Base-by-base conservation (phyloP, 2,888 invertebrate species). In the Tribolium freemani region DNA sequence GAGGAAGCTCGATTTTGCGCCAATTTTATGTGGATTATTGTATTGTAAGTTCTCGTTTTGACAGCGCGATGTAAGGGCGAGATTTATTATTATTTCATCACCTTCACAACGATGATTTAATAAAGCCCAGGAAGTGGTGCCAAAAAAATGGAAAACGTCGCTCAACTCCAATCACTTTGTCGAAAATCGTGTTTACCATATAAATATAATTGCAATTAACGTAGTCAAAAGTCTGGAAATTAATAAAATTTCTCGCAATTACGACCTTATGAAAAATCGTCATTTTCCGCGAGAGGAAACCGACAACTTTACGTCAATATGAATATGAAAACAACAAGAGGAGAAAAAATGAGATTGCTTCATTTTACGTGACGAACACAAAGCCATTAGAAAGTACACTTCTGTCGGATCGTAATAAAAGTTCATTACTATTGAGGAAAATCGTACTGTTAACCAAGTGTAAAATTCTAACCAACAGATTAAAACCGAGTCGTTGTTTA, bases 291-390 rank as follows among this genome's bases (percentile, higher is more conserved):
- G 9, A 38, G 9, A 38, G 6, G 6, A 38, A 8, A 9, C 9
- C 10, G 20, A 54, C 8, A n/a, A 54, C 30, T 54, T 54, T 8
- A 8, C 31, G 31, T 38, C 31, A 38, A 38, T 38, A 38, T 30
- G n/a, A 63, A 51, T 50, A 63, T 31, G 16, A 26, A 53, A 61
- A 64, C 51, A 66, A 53, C 31, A 10, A 31, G 4, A 30, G 31
- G 20, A 20, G 48, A 54, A 54, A 64, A 64, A 21, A 50, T 10
- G 6, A 5, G 56, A 56, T 67, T 67, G 67, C 67, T 48, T 67
- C 67, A 56, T 48, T 67, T 46, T 67, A 66, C 66, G 66, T 66
- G 66, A 66, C 66, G 66, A 54, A 66, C 66, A 51, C 48, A 51
- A 64, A 66, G 57, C 67, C 26, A 57, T 67, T 67, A 67, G 67